Conservation (phyloP, 2,888 invertebrate species). For the Lathronympha strigana region DNA sequence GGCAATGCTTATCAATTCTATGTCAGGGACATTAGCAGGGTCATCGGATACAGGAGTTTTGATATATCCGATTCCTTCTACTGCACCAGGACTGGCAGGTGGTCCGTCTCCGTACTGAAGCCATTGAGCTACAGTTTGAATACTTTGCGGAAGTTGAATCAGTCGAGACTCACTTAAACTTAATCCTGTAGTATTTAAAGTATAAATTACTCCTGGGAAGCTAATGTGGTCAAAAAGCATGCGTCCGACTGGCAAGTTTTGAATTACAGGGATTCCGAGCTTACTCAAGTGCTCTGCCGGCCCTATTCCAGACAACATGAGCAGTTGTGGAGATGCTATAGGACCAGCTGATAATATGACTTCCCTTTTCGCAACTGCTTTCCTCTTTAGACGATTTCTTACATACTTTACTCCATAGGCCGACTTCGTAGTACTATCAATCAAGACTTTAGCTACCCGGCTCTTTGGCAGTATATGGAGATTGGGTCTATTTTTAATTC, state of each 20-base stretch:
- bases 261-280: constrained; percentile 81
- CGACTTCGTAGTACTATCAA: constrained; percentile 71
- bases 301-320: constrained; percentile 91
- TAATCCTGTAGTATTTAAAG: constrained; percentile 67
- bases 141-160: constrained; percentile 43
- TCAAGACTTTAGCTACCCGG: constrained; percentile 81
- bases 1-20: constrained; percentile 87
- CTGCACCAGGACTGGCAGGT: constrained; percentile 82
- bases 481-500: constrained; percentile 79
- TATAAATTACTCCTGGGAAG: constrained; percentile 88
- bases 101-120: constrained; percentile 70
- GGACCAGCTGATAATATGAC: constrained; percentile 91
- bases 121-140: constrained; percentile 58
- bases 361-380: constrained; percentile 85
- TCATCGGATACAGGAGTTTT: constrained; percentile 82
- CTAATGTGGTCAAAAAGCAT: constrained; percentile 86
- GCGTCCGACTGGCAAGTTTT: constrained; percentile 85
- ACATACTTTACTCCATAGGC: constrained; percentile 84
- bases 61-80: constrained; percentile 86
- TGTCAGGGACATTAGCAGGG: constrained; percentile 85
- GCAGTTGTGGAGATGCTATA: constrained; percentile 91
- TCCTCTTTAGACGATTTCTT: constrained; percentile 65
- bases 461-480: constrained; percentile 83
- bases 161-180: constrained; percentile 58
- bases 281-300: constrained; percentile 83